A percentile compares a stretch with the other conserved stretches of the same genome.
phyloP scores from a whole-genome alignment of 2,797 vertebrate genomes.

The Nyctalus aviator region DNA sequence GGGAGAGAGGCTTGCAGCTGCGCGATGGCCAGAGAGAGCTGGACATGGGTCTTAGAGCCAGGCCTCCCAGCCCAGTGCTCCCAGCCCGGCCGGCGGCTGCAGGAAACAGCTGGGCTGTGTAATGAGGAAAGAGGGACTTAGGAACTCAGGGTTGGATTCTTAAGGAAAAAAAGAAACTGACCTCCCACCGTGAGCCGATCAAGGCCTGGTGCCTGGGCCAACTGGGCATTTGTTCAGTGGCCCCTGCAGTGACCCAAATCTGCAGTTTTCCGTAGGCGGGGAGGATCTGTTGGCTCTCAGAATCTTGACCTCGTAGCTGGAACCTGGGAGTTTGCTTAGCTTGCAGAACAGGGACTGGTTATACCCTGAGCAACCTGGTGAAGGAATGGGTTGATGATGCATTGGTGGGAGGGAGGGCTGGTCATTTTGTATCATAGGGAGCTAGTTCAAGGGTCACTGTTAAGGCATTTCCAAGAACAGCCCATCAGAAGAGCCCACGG shows the following conservation, averaged over 20 bases:
- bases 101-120: conserved; percentile 74
- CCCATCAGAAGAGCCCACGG: background rate
- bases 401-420: background rate
- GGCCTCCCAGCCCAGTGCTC: background rate
- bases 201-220: background rate
- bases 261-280: background rate
- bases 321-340: conserved; percentile 20
- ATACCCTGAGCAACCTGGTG: background rate
- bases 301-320: background rate
- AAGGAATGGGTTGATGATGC: background rate
- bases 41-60: background rate
- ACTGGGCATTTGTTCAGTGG: conserved; percentile 48
- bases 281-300: background rate
- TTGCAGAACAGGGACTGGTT: background rate
- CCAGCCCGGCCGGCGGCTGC: background rate
- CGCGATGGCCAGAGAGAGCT: background rate
- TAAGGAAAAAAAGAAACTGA: conserved; percentile 63
- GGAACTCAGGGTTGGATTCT: conserved; percentile 54
- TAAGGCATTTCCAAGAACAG: background rate
- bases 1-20: background rate
- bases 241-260: conserved; percentile 16
- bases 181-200: conserved; percentile 71
- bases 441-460: background rate
- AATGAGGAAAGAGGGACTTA: conserved; percentile 35
- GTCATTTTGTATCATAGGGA: background rate